Evolutionary conservation across 2,113 vertebrate species (phyloP).

Genomic region (Pantherophis guttatus): DNA sequence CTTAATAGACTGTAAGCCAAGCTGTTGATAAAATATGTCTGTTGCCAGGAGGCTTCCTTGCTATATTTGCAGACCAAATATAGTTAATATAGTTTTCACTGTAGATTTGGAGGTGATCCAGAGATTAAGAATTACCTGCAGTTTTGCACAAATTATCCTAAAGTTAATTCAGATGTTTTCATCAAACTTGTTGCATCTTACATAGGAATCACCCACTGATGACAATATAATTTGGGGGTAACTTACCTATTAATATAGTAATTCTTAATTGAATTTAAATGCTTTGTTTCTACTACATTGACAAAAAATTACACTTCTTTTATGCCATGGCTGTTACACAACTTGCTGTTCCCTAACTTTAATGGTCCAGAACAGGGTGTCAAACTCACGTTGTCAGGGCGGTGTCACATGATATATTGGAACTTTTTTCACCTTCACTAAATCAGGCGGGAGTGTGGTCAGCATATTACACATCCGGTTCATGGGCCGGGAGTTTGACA

Average conservation of each 20-base stretch:
- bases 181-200: not conserved
- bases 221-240: not conserved
- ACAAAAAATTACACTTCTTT: not conserved
- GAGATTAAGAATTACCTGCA: not conserved
- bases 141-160: not conserved
- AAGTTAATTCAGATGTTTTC: not conserved
- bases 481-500: too few species aligned
- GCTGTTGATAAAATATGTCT: not conserved
- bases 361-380: not conserved
- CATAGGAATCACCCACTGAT: not conserved
- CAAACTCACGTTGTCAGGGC: too few species aligned
- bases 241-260: not conserved
- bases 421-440: too few species aligned
- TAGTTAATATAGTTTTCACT: not conserved
- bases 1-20: conserved; percentile 22
- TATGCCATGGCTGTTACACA: not conserved
- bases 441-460: too few species aligned
- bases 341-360: not conserved
- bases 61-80: not conserved
- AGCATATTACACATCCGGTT: too few species aligned
- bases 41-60: not conserved
- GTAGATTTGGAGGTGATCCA: not conserved
- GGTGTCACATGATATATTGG: too few species aligned
- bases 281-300: not conserved
- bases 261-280: not conserved